phyloP scores from a whole-genome alignment of 2,113 vertebrate species.

The Morone chrysops region DNA sequence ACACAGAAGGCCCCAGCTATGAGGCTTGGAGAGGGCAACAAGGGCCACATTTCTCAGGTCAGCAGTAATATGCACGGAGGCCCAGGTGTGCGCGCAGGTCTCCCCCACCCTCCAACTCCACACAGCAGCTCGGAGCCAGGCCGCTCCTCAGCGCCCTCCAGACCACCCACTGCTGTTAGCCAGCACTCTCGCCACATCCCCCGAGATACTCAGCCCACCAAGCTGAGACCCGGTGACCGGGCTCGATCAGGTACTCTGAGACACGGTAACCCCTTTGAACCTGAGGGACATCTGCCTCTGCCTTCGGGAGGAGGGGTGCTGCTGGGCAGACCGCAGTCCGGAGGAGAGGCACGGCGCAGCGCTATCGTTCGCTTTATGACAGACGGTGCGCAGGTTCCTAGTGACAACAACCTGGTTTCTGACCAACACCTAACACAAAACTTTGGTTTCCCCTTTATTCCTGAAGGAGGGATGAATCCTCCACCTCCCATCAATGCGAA shows the following conservation, averaged over 20 bases:
- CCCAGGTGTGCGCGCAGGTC: constrained; percentile 87
- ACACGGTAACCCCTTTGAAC: constrained; percentile 91
- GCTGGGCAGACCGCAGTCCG: constrained; percentile 90
- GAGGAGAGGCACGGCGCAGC: constrained; percentile 89
- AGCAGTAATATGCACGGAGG: constrained; percentile 91
- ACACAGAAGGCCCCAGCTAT: constrained; percentile 91
- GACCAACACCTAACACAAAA: constrained; percentile 97
- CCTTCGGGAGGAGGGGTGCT: constrained; percentile 90
- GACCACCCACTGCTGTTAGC: constrained; percentile 87
- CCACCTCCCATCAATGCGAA: constrained; percentile 93
- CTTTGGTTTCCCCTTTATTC: constrained; percentile 96
- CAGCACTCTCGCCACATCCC: constrained; percentile 92
- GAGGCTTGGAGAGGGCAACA: constrained; percentile 91
- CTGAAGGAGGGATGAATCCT: constrained; percentile 95
- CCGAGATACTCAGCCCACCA: constrained; percentile 87
- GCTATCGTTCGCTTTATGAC: constrained; percentile 96
- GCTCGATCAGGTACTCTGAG: constrained; percentile 90
- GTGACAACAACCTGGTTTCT: constrained; percentile 89
- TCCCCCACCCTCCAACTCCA: constrained; percentile 88
- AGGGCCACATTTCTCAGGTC: constrained; percentile 92
- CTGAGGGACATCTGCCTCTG: constrained; percentile 91
- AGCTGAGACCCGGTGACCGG: constrained; percentile 92
- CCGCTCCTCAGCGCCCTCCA: constrained; percentile 84
- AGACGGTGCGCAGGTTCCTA: constrained; percentile 90
- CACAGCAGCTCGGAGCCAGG: constrained; percentile 91